A percentile compares a stretch with the other conserved stretches of the same genome.
Evolutionary conservation across 2,888 invertebrate genomes (phyloP).

Genomic region (Stegophylla sp.): DNA sequence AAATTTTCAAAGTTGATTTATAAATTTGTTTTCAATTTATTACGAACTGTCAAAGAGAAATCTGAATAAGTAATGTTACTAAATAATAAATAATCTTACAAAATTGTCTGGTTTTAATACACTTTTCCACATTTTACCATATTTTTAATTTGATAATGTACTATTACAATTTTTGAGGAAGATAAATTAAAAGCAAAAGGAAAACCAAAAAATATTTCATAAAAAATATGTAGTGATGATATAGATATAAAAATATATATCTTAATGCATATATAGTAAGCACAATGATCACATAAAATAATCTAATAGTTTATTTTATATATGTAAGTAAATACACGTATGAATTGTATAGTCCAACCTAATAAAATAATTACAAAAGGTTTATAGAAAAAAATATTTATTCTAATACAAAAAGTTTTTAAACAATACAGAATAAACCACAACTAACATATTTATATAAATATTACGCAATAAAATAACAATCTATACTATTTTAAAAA

Average conservation of each 20-base stretch:
- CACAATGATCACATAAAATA: background rate
- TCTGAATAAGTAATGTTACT: too few species aligned
- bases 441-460: slow-evolving; percentile 1
- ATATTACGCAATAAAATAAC: slow-evolving; percentile 18
- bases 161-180: too few species aligned
- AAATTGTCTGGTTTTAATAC: too few species aligned
- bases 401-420: background rate
- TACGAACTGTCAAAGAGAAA: too few species aligned
- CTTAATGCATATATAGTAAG: background rate
- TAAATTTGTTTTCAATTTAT: too few species aligned
- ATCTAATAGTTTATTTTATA: background rate
- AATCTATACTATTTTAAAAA: slow-evolving; percentile 17
- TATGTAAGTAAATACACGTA: background rate
- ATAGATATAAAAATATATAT: background rate
- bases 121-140: too few species aligned
- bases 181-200: too few species aligned
- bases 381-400: background rate
- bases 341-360: slow-evolving; percentile 6
- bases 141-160: too few species aligned
- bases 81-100: too few species aligned
- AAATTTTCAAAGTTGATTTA: too few species aligned
- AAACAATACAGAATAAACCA: background rate
- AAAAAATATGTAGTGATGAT: too few species aligned
- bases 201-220: too few species aligned
- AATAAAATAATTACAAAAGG: slow-evolving; percentile 6